Base-by-base conservation (phyloP, 2,113 vertebrate genomes). In the Himantopus leucocephalus region DNA sequence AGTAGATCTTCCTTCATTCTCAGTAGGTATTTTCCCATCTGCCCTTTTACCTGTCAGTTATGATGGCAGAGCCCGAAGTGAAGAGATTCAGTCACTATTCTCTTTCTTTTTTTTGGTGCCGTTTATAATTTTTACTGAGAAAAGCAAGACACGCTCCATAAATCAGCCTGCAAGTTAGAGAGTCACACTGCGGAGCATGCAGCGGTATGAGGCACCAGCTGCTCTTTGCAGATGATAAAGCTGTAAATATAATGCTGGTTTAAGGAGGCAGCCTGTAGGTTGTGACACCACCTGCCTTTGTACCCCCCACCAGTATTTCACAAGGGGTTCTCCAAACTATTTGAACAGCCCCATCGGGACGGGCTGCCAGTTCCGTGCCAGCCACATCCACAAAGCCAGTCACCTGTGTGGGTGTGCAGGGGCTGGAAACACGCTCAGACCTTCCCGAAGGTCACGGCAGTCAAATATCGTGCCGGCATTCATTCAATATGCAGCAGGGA, bases 101-200 rank as follows among this genome's bases (percentile, higher is more conserved):
- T 43, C 18, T 32, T 17, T 29, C 5, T 12, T 6, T 55, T 55
- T 71, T 68, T 68, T 10, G 0, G 50, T 64, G 52, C n/a, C 10
- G 30, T 96, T 94, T 90, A 63, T 96, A 92, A 92, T 95, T 93
- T 96, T 95, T 85, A 93, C 71, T 27, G 86, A 76, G 80, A 88
- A 87, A 87, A 91, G 86, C 78, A 90, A 86, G 86, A 84, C 89
- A 62, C 2, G 13, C 67, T 96, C 68, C 90, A 94, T 97, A 96
- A 97, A 97, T 97, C 96, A 97, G 80, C n/a, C 82, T 45, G 55
- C 50, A 75, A 96, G 90, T 76, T 75, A 80, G 71, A 95, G 66
- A 84, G 56, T 95, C 92, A 83, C 93, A 92, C 90, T 75, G 73
- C 2, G 0, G 92, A 56, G 77, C 30, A 8, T 89, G 76, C 43